Evolutionary conservation across 2,797 vertebrate species (phyloP).

Genomic region (Microctenopoma lineatum): DNA sequence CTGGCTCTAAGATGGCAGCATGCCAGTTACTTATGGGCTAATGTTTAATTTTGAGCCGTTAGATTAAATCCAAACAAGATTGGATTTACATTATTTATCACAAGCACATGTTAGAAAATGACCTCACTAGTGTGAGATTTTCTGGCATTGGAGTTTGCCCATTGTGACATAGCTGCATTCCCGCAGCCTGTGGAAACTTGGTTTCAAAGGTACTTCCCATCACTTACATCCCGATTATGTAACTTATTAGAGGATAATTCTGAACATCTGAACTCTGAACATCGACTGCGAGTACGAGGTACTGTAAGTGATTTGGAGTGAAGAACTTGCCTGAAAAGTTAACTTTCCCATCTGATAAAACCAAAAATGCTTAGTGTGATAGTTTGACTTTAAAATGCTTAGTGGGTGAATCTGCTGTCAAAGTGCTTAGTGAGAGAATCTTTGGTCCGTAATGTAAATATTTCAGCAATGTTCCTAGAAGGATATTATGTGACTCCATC

Average conservation of each 20-base stretch:
- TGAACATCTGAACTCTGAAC: constrained; percentile 1
- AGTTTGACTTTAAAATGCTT: constrained; percentile 60
- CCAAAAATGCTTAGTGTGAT: constrained; percentile 60
- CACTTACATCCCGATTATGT: constrained; percentile 55
- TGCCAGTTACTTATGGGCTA: constrained; percentile 48
- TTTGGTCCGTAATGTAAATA: constrained; percentile 60
- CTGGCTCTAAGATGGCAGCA: constrained; percentile 49
- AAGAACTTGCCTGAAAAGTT: constrained; percentile 46
- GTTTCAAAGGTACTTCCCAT: constrained; percentile 47
- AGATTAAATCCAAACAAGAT: constrained; percentile 65
- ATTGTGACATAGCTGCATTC: constrained; percentile 33
- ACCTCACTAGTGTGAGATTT: constrained; percentile 46
- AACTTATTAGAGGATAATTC: constrained; percentile 50
- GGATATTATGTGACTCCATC: constrained; percentile 40
- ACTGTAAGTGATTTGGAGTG: constrained; percentile 28
- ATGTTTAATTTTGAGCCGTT: constrained; percentile 58
- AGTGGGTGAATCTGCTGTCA: constrained; percentile 54
- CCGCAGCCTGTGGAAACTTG: constrained; percentile 36
- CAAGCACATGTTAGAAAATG: constrained; percentile 43
- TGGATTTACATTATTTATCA: constrained; percentile 62
- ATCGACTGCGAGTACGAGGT: constrained; percentile 13
- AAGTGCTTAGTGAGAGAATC: constrained; percentile 63
- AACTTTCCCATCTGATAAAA: constrained; percentile 67
- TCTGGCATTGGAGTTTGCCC: constrained; percentile 36
- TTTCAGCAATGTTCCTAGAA: constrained; percentile 59